A percentile compares a stretch with the other conserved stretches of the same genome.
Evolutionary conservation across 1,140 invertebrate genomes (phyloP).

Genomic region (Laodelphax striatellus): DNA sequence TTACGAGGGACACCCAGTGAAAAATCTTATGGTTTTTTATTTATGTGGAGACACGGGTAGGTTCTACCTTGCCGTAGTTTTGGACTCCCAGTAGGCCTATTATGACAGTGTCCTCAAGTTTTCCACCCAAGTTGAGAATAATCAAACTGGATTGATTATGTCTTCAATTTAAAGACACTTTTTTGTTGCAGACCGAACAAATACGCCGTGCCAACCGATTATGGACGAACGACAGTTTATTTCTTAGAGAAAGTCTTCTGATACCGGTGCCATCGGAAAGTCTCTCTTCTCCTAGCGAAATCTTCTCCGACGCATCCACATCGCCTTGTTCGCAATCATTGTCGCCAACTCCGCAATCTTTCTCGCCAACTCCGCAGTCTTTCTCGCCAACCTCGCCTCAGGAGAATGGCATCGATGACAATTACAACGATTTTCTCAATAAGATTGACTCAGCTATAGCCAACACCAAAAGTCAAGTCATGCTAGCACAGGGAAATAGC

Average conservation of each 20-base stretch:
- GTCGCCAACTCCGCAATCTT: neutral
- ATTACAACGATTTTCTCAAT: slow-evolving; percentile 68
- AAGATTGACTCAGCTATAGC: slow-evolving; percentile 81
- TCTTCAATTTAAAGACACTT: slow-evolving; percentile 3
- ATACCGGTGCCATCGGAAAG: slow-evolving; percentile 19
- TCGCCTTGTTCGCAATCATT: too few relatives aligned
- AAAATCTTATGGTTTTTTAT: too few relatives aligned
- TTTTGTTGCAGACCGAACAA: slow-evolving; percentile 68
- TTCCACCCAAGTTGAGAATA: too few relatives aligned
- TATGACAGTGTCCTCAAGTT: too few relatives aligned
- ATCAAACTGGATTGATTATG: too few relatives aligned
- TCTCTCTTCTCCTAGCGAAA: slow-evolving; percentile 8
- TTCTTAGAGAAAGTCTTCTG: slow-evolving; percentile 21
- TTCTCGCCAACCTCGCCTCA: slow-evolving; percentile 6
- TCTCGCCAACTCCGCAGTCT: neutral
- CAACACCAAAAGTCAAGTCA: slow-evolving; percentile 71
- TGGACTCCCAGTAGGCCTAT: too few relatives aligned
- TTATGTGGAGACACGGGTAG: too few relatives aligned
- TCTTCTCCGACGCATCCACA: neutral
- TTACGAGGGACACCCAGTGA: too few relatives aligned
- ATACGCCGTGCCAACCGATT: slow-evolving; percentile 76
- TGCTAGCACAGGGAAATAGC: slow-evolving; percentile 60
- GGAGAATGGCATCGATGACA: slow-evolving; percentile 35
- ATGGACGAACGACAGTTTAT: slow-evolving; percentile 77
- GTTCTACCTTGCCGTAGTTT: too few relatives aligned